A percentile compares a stretch with the other conserved stretches of the same genome.
Evolutionary conservation across 2,888 invertebrate species (phyloP).

Genomic region (Bruchidius siliquastri): DNA sequence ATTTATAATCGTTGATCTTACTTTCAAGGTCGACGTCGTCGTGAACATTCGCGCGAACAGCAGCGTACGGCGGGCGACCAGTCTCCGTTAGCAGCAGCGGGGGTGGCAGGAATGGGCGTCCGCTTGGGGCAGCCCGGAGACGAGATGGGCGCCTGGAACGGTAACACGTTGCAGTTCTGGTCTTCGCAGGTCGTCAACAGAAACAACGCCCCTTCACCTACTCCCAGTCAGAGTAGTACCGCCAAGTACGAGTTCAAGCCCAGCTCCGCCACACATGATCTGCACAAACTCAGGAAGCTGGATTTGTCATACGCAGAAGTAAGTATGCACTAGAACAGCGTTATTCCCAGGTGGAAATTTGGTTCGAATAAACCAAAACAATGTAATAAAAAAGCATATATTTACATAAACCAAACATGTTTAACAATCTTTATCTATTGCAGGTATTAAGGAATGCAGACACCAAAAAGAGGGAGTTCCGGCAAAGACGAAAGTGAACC

Average conservation of each 20-base stretch:
- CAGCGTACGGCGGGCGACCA: constrained; percentile 47
- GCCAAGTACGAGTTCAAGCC: constrained; percentile 52
- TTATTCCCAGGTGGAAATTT: no score
- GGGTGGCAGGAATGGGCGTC: constrained; percentile 12
- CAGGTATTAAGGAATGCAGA: constrained; percentile 59
- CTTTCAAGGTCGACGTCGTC: not conserved
- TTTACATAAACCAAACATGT: no score
- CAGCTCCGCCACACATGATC: constrained; percentile 76
- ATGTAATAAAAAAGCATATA: no score
- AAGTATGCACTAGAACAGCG: not conserved
- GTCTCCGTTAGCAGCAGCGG: constrained; percentile 40
- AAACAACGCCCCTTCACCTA: constrained; percentile 51
- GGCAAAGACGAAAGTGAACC: constrained; percentile 30
- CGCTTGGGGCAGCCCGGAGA: not conserved
- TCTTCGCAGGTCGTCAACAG: constrained; percentile 44
- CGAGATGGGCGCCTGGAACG: constrained; percentile 55
- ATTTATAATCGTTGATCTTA: no score
- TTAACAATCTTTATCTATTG: not conserved
- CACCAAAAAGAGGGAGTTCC: constrained; percentile 42
- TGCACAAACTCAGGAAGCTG: constrained; percentile 73
- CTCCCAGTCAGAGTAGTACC: constrained; percentile 54
- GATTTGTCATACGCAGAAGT: constrained; percentile 83
- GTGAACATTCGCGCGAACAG: not conserved
- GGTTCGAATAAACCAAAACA: no score
- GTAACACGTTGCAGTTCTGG: constrained; percentile 66